Evolutionary conservation across 2,113 vertebrate species (phyloP).

Genomic region (Grantiella picta): DNA sequence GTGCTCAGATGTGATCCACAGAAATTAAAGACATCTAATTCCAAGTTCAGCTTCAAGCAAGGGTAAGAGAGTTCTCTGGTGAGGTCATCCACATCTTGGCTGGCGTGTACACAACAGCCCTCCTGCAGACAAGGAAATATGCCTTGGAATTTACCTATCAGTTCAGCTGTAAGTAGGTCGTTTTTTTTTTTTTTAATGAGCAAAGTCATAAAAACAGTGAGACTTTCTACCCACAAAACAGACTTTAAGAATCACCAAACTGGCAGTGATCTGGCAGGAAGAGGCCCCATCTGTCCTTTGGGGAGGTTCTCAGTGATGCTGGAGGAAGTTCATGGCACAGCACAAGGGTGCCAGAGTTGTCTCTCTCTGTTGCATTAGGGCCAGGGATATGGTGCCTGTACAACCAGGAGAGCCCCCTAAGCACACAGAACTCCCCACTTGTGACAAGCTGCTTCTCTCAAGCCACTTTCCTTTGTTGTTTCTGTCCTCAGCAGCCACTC

Average conservation of each 20-base stretch:
- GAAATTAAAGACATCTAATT: background rate
- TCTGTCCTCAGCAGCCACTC: background rate
- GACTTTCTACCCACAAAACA: background rate
- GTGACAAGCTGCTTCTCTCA: background rate
- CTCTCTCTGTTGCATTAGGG: background rate
- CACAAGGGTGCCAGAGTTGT: accelerated
- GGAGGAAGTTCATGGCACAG: background rate
- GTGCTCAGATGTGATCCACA: background rate
- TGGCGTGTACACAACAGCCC: background rate
- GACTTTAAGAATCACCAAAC: background rate
- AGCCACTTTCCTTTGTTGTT: background rate
- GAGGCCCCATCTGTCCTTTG: background rate
- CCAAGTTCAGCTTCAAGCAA: background rate
- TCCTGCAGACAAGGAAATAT: background rate
- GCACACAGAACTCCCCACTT: background rate
- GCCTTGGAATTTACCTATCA: background rate
- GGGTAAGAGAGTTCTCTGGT: background rate
- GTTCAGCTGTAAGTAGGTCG: background rate
- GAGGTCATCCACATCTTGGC: background rate
- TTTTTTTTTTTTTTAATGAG: background rate
- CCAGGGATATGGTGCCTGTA: background rate
- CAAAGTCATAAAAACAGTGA: background rate
- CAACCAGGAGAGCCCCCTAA: background rate
- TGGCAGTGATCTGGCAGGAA: background rate
- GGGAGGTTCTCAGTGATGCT: background rate